A percentile compares a stretch with the other conserved stretches of the same genome.
phyloP scores from a whole-genome alignment of 2,113 vertebrate genomes.

The Tragelaphus strepsiceros region DNA sequence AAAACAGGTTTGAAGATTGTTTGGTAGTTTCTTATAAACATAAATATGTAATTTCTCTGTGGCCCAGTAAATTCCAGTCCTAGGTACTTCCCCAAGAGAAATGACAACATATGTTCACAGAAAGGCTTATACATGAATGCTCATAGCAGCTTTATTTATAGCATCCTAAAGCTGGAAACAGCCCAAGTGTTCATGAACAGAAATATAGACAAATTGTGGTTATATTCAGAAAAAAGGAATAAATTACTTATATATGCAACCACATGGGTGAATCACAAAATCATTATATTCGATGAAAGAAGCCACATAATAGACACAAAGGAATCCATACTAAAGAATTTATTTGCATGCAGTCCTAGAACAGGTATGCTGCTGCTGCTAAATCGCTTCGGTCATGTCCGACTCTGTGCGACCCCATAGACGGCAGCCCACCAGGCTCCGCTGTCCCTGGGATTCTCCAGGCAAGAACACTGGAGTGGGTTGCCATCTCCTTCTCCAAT shows the following conservation, averaged over 20 bases:
- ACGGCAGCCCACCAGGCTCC: too few species aligned
- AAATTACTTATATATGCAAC: neutral
- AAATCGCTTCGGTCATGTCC: accelerated
- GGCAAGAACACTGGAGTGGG: too few species aligned
- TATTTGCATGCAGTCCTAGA: neutral
- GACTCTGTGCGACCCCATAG: accelerated
- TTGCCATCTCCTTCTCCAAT: too few species aligned
- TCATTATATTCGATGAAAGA: neutral
- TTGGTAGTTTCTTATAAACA: neutral
- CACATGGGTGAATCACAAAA: neutral
- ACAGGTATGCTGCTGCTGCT: neutral
- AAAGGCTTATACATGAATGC: neutral
- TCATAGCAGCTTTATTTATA: neutral
- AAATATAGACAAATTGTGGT: neutral
- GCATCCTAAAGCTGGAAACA: neutral
- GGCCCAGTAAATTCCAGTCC: neutral
- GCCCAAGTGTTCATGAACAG: neutral
- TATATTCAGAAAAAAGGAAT: neutral
- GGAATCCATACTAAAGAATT: neutral
- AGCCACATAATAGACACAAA: neutral
- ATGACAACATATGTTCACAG: neutral
- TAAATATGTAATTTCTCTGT: neutral
- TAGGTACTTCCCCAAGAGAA: neutral
- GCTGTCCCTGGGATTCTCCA: accelerated
- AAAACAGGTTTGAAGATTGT: neutral